phyloP scores from a whole-genome alignment of 64 coral and sea anemone genomes.

The Astreopora myriophthalma region DNA sequence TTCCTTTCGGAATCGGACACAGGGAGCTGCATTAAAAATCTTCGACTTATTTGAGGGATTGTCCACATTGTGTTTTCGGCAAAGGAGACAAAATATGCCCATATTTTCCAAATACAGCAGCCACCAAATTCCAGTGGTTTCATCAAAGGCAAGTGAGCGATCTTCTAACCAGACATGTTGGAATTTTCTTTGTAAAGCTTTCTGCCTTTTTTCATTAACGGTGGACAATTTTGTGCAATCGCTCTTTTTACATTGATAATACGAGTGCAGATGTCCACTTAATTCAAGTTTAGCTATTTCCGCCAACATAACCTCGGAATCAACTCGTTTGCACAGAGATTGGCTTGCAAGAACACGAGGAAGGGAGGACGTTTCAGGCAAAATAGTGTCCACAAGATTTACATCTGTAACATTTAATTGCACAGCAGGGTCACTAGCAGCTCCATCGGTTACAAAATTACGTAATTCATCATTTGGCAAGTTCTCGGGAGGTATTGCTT shows the following conservation, averaged over 20 bases:
- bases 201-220: constrained; percentile 27
- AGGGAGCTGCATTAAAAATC: constrained; percentile 24
- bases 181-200: constrained; percentile 34
- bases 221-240: constrained; percentile 39
- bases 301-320: constrained; percentile 33
- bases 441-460: neutral
- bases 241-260: constrained; percentile 37
- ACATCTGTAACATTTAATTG: neutral
- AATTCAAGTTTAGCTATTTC: constrained; percentile 29
- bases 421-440: neutral
- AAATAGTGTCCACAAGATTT: neutral
- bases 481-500: neutral
- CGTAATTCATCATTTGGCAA: neutral
- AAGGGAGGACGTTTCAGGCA: neutral
- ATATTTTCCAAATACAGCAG: constrained; percentile 43
- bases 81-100: constrained; percentile 64
- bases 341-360: neutral
- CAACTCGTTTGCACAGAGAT: constrained; percentile 7
- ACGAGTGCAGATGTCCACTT: constrained; percentile 32
- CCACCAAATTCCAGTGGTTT: neutral
- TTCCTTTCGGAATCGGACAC: constrained; percentile 17
- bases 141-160: neutral
- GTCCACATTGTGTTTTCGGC: constrained; percentile 37
- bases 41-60: constrained; percentile 52
- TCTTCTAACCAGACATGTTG: neutral